Percentiles rank a stretch among this genome's conserved stretches.
Evolutionary conservation across 2,113 vertebrate species (phyloP).

Genomic region (Anhinga rufa): DNA sequence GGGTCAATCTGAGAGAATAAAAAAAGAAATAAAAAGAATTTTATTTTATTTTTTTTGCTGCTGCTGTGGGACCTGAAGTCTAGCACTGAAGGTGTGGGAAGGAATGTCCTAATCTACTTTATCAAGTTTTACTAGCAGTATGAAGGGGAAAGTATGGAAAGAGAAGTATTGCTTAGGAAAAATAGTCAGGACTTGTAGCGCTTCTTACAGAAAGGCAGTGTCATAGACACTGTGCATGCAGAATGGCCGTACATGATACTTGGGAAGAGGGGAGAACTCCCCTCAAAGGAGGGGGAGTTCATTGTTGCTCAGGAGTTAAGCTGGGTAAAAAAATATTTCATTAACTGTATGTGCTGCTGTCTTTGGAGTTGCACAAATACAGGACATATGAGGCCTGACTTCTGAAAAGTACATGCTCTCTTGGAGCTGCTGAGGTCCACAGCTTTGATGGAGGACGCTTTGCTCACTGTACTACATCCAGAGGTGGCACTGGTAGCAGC

Average conservation of each 20-base stretch:
- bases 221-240: not conserved
- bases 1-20: not conserved
- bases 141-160: not conserved
- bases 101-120: not conserved
- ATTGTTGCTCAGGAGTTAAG: not conserved
- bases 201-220: not conserved
- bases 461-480: not conserved
- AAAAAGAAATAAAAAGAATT: not conserved
- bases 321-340: not conserved
- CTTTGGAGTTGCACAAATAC: not conserved
- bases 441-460: not conserved
- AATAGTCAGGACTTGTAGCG: not conserved
- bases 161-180: not conserved
- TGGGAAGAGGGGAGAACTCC: not conserved
- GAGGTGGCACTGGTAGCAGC: not conserved
- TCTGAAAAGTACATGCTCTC: rapidly evolving
- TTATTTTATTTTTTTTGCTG: not conserved
- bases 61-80: not conserved
- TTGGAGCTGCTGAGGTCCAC: not conserved
- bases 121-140: not conserved
- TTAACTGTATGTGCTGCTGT: not conserved
- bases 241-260: rapidly evolving
- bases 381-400: not conserved
- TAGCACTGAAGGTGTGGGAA: not conserved
- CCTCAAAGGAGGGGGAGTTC: not conserved